Base-by-base conservation (phyloP, 2,113 vertebrate species). In the Gallinago jamesoni region DNA sequence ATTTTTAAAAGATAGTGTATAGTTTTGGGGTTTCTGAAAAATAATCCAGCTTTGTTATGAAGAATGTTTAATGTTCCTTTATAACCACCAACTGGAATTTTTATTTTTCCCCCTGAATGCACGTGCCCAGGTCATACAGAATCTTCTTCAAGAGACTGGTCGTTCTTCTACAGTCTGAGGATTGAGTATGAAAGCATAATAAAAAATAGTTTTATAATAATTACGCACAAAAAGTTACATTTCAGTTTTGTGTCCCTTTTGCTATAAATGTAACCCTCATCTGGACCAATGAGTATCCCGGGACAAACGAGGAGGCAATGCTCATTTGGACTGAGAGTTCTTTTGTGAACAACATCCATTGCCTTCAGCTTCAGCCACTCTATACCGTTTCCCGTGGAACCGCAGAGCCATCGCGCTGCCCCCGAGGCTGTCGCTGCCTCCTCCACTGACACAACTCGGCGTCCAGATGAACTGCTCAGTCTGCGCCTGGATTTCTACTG, bases 11-110 rank as follows among this genome's bases (percentile, higher is more conserved):
- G 63, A 72, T 8, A 30, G 24, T 74, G 45, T 87, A 67, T n/a
- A 76, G 73, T 77, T 90, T 73, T 57, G 43, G 24, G 5, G 6
- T 48, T 89, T 81, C 67, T 8, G 10, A 89, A 80, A 90, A n/a
- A 62, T 25, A 83, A 55, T 55, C 41, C 37, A 55, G 50, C 33
- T 84, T 84, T 91, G 25, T 77, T 91, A 73, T 56, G 35, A 85
- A 75, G 48, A 70, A 80, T 79, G 75, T 50, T 33, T 88, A 30
- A 28, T 70, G 47, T 35, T 93, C 81, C 33, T 94, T 95, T 64
- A 41, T 72, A 90, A 77, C 41, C 74, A 80, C 47, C 48, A 75
- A 35, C 27, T 52, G 52, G 57, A 73, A n/a, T 9, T 55, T 7
- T 59, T 45, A 28, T 30, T 17, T 3, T 19, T 21, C 3, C 6